Base-by-base conservation (phyloP, 2,113 vertebrate species). In the Panthera tigris region DNA sequence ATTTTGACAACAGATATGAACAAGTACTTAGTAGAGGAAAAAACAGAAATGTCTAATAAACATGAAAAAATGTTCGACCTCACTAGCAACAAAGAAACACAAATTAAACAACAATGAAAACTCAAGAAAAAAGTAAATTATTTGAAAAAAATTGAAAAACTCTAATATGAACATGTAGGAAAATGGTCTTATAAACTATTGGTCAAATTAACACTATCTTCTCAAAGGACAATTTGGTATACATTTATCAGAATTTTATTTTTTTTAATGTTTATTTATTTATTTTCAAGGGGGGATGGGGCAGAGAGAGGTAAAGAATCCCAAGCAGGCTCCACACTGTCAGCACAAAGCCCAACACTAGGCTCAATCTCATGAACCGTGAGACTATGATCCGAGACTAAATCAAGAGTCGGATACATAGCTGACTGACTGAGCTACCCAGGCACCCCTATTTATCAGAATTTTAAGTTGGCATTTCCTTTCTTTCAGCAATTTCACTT, bases 51-150 rank as follows among this genome's bases (percentile, higher is more conserved):
- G 19, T 89, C 33, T 55, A 82, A 76, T 80, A 65, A 50, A 85
- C 19, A 94, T 4, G 16, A 78, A 92, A 95, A 66, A 57, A 66
- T 55, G 57, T 36, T 55, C 25, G 50, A 36, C 14, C 74, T 92
- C 61, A 68, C 61, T 48, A 63, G 16, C 11, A 94, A 95, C 80
- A 91, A 55, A 71, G 48, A 92, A 83, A 74, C 50, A 88, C 55
- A 95, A 96, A 61, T 74, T 95, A 81, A 94, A 71, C 84, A 94
- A 55, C 27, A 39, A 95, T n/a, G 16, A 95, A 5, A 18, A 90
- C 27, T 66, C 39, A 96, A 82, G 41, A 93, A 85, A 96, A 89
- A 76, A 66, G 78, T 52, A n/a, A 74, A 83, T 83, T 83, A 83
- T 66, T 12, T 78, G 66, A 96, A 66, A 85, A 90, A 95, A 95